Base-by-base conservation (phyloP, 2,888 invertebrate genomes). In the Stramonita haemastoma region DNA sequence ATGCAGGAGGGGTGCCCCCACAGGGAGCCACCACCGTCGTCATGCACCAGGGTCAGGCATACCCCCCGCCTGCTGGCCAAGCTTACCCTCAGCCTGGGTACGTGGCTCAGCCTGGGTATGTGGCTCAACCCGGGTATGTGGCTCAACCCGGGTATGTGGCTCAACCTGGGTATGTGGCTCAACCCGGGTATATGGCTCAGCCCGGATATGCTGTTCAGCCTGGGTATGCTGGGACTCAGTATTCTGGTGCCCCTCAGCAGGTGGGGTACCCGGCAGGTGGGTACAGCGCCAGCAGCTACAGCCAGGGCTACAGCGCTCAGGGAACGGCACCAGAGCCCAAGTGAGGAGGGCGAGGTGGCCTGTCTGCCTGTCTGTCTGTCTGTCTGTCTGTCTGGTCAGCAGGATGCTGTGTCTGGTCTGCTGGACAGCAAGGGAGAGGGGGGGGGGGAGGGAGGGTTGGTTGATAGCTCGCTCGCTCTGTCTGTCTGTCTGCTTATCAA, bases 31-130 rank as follows among this genome's bases (percentile, higher is more conserved):
- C 2, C 46, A 29, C 32, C 29, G 19, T 66, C 15, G 34, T 87
- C n/a, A 17, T 87, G 36, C 70, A 46, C 34, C 86, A 86, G 46
- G 86, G 86, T 17, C 86, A 86, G 66, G 36, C 17, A 26, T 29
- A n/a, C n/a, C 85, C 85, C n/a, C 46, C 46, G 2, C 46, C 46
- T 46, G 46, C 46, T 5, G 46, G 46, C 4, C 46, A 46, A 46
- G 46, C 46, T 8, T 46, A 46, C 46, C 46, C 46, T 46, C 46
- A 46, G 8, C 4, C 8, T 46, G 46, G 46, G 46, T 46, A 46
- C 46, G 46, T n/a, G n/a, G n/a, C 46, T 46, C 46, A 46, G 8
- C 46, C 46, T 8, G 46, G 46, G 2, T 46, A 46, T 46, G 46
- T 2, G 46, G 46, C 46, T 46, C 46, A 46, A 46, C 46, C 46